These are phyloP conservation scores for Caenorhabditis brenneri DNA, from an alignment of 1,140 invertebrate genomes.

Conservation along the genomic window DNA sequence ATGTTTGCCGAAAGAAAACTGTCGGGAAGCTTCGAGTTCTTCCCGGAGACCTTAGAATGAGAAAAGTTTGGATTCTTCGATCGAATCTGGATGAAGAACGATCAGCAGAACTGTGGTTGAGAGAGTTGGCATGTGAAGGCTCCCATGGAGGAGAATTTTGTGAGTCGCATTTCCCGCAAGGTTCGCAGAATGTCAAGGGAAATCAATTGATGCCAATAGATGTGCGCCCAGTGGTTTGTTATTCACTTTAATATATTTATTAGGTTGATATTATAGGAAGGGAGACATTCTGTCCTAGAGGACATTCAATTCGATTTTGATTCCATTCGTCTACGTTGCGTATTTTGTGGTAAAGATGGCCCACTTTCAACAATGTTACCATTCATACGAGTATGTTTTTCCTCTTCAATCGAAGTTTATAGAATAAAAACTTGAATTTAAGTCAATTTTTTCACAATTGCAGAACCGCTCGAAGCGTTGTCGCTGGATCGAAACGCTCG, in stretches of 20 bases:
- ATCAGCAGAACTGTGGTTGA: conserved; percentile 43
- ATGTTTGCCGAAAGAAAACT: conserved; percentile 34
- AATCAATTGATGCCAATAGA: conserved; percentile 18
- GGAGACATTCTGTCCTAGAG: neutral
- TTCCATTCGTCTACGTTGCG: neutral
- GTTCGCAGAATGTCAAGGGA: conserved; percentile 17
- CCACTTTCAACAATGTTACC: conserved; percentile 35
- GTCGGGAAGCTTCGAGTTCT: conserved; percentile 22
- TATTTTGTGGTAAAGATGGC: conserved; percentile 9
- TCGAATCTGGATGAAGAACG: conserved; percentile 42
- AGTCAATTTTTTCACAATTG: neutral
- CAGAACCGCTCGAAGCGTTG: neutral
- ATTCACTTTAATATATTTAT: neutral
- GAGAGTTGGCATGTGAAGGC: conserved; percentile 32
- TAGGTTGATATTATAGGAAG: neutral
- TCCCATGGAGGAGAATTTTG: conserved; percentile 42
- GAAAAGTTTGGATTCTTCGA: conserved; percentile 43
- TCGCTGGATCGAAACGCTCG: neutral
- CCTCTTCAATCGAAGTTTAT: neutral
- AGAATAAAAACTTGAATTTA: neutral
- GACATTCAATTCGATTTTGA: conserved; percentile 44
- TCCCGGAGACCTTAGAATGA: conserved; percentile 31
- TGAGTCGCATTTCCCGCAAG: conserved; percentile 23
- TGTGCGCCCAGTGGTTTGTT: neutral
- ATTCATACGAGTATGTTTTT: conserved; percentile 15